Evolutionary conservation across 2,113 vertebrate species (phyloP), one percentile per base, ranked within the genome.

Genomic region (Callipepla californica): DNA sequence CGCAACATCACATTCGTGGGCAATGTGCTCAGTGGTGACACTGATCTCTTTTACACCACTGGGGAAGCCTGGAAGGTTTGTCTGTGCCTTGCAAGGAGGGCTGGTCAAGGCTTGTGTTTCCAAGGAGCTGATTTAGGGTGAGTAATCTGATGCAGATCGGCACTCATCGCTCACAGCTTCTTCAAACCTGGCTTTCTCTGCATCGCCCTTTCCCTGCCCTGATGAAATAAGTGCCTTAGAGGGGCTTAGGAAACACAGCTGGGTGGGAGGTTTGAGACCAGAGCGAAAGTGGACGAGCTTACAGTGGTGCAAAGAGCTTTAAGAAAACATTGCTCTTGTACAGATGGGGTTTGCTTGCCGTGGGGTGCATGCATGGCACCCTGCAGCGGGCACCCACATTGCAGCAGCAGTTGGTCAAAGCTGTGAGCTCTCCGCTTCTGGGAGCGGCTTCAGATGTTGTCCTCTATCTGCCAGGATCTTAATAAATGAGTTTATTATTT

Each of bases 171-270:
- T 53, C 8, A 25, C 50, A 0, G 5, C 88, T 87, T 30, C 44
- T 50, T 34, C 1, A 1, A 22, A 19, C 2, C 58, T 5, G 1
- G 34, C 30, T 50, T 42, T 61, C 67, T 42, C 84, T 5, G 0
- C 0, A 8, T 2, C 10, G 0, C 7, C 2, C 13, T 30, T 45
- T 73, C 72, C 48, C 61, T 25, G 15, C 66, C 28, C n/a, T 15
- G 2, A 8, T 1, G 4, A 40, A 20, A 3, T 4, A 48, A 59
- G 11, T 4, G 1, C 21, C 40, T 14, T 9, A 7, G 45, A 9
- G 11, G 7, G 38, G 9, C 15, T 67, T 9, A 59, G 45, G 68
- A 81, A 53, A 23, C 8, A 32, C 9, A 3, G 13, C 72, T 21
- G 20, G 26, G 45, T 19, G 59, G 40, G 21, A n/a, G 25, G 28